Conservation (phyloP, 2,888 invertebrate species). For the Aethes cnicana region DNA sequence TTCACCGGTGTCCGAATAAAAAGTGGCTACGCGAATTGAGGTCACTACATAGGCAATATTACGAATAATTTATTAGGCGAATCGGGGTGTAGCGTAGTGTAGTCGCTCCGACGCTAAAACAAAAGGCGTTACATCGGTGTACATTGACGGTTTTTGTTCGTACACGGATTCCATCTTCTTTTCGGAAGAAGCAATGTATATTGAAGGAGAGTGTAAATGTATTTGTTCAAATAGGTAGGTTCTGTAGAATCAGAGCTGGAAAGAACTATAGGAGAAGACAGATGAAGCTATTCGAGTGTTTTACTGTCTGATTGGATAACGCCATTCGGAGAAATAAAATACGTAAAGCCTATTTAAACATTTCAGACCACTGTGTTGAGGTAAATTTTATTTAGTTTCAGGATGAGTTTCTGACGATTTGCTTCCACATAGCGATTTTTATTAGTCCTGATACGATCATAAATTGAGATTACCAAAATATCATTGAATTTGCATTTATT, state of each 20-base stretch:
- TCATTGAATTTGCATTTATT: no score
- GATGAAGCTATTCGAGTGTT: slow-evolving; percentile 27
- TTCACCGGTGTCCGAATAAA: slow-evolving; percentile 22
- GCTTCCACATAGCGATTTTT: no score
- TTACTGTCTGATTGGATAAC: slow-evolving; percentile 28
- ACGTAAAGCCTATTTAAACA: slow-evolving; percentile 6
- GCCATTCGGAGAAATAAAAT: slow-evolving; percentile 22
- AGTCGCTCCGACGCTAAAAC: not conserved
- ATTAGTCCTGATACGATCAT: no score
- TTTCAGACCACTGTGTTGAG: not conserved
- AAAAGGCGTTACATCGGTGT: not conserved
- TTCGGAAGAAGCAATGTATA: not conserved
- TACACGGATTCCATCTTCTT: not conserved
- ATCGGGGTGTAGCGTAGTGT: slow-evolving; percentile 1
- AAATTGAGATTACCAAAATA: no score
- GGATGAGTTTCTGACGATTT: no score
- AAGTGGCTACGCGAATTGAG: slow-evolving; percentile 27
- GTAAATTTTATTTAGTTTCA: not conserved
- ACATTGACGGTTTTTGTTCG: slow-evolving; percentile 7
- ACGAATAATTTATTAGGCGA: slow-evolving; percentile 30
- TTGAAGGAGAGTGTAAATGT: not conserved
- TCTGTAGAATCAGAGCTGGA: slow-evolving; percentile 15
- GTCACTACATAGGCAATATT: slow-evolving; percentile 29
- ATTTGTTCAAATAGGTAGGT: not conserved
- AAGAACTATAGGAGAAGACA: slow-evolving; percentile 28